Percentiles rank a stretch among this genome's conserved stretches.
Conservation (phyloP, 2,113 vertebrate species). For the Capra hircus region DNA sequence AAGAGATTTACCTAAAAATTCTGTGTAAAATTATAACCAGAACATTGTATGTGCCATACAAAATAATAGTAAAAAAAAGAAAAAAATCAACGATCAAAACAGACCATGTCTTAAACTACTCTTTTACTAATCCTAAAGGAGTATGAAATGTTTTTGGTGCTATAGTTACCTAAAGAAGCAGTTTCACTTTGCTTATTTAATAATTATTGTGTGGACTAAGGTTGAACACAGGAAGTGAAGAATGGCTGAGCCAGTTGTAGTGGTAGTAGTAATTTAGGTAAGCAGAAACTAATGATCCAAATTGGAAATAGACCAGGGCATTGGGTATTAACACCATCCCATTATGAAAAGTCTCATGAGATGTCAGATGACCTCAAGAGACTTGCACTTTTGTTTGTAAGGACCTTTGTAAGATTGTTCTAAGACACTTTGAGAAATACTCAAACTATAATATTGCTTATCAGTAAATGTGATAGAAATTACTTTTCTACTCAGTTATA, state of each 20-base stretch:
- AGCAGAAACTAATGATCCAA: slow-evolving; percentile 24
- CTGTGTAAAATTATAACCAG: not conserved
- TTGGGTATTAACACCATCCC: slow-evolving; percentile 24
- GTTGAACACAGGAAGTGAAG: slow-evolving; percentile 22
- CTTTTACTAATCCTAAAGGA: not conserved
- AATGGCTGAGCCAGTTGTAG: not conserved
- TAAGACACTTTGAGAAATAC: slow-evolving; percentile 14
- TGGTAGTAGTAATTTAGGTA: slow-evolving; percentile 26
- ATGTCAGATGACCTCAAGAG: slow-evolving; percentile 20
- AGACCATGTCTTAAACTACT: not conserved
- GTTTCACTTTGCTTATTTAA: not conserved
- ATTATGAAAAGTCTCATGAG: slow-evolving; percentile 29
- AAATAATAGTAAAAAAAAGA: not conserved
- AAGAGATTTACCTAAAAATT: slow-evolving; percentile 17
- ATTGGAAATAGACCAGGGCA: slow-evolving; percentile 4
- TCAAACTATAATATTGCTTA: not conserved
- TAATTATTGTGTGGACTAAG: not conserved
- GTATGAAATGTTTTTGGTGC: not conserved
- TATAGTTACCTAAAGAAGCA: not conserved
- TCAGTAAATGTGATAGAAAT: not conserved
- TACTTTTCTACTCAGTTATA: not conserved
- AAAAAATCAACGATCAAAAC: not conserved
- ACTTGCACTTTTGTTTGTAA: slow-evolving; percentile 45
- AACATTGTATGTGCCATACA: not conserved
- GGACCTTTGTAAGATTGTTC: slow-evolving; percentile 28